Percentiles rank a stretch among this genome's conserved stretches.
Evolutionary conservation across 2,888 invertebrate genomes (phyloP).

Genomic region (Andrena marginata): DNA sequence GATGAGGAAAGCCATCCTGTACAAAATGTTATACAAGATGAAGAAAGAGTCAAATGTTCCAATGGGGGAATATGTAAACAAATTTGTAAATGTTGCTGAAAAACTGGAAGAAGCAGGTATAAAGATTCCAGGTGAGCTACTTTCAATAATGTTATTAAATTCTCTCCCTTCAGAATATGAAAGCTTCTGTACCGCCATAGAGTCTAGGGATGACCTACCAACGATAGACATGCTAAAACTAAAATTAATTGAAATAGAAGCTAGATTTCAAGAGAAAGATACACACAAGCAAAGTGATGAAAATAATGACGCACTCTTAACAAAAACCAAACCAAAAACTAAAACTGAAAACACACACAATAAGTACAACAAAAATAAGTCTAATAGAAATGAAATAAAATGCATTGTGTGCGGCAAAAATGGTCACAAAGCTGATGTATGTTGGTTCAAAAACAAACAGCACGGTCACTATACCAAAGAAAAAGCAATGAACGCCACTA

Average conservation of each 20-base stretch:
- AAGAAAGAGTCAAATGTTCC: neutral
- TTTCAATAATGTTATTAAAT: slow-evolving; percentile 31
- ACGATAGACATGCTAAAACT: slow-evolving; percentile 16
- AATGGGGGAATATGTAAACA: neutral
- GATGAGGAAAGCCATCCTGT: neutral
- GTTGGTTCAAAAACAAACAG: neutral
- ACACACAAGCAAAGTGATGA: neutral
- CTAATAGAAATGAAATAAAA: neutral
- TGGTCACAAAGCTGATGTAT: too few relatives aligned
- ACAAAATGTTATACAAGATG: slow-evolving; percentile 1
- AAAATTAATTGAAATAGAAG: slow-evolving; percentile 14
- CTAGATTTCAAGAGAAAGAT: neutral
- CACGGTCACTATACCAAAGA: neutral
- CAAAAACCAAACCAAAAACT: neutral
- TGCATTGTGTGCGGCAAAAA: slow-evolving; percentile 10
- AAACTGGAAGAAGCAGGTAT: slow-evolving; percentile 8
- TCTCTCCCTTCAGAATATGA: slow-evolving; percentile 23
- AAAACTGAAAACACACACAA: slow-evolving; percentile 7
- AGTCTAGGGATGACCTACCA: slow-evolving; percentile 12
- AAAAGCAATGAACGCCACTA: slow-evolving; percentile 10
- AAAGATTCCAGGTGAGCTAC: slow-evolving; percentile 26
- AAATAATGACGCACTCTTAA: slow-evolving; percentile 8
- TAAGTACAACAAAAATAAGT: slow-evolving; percentile 17
- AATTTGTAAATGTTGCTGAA: slow-evolving; percentile 3
- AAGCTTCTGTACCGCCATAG: slow-evolving; percentile 8